Conservation (phyloP, 2,113 vertebrate species). For the Marmota flaviventris region DNA sequence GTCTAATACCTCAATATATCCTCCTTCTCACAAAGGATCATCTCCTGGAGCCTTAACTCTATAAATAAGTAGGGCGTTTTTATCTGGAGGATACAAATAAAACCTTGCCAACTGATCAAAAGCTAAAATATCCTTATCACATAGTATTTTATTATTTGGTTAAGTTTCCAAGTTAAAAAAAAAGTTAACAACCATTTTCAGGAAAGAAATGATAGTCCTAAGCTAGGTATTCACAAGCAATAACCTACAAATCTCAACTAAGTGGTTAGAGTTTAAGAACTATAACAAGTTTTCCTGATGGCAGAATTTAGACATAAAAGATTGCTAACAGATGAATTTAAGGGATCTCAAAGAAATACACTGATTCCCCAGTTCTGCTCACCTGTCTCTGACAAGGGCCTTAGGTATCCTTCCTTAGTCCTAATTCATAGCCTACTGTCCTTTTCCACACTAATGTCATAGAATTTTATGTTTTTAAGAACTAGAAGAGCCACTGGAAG, state of each 20-base stretch:
- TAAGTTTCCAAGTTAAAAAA: not conserved
- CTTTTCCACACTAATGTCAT: not conserved
- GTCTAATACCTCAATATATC: not conserved
- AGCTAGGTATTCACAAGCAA: not conserved
- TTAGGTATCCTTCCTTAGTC: not conserved
- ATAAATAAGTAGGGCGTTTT: not conserved
- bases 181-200: not conserved
- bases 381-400: not conserved
- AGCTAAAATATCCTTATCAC: not conserved
- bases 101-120: slow-evolving; percentile 32
- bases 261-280: not conserved
- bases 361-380: not conserved
- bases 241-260: not conserved
- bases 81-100: not conserved
- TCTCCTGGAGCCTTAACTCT: not conserved
- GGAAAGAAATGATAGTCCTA: slow-evolving; percentile 2
- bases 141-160: slow-evolving; percentile 39
- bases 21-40: not conserved
- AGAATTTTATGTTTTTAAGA: not conserved
- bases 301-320: not conserved
- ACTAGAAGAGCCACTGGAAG: not conserved
- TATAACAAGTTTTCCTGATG: not conserved
- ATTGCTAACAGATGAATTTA: not conserved
- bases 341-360: not conserved
- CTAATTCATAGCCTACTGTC: not conserved